A percentile compares a stretch with the other conserved stretches of the same genome.
Conservation (phyloP, 2,888 invertebrate species). For the Rhagonycha fulva region DNA sequence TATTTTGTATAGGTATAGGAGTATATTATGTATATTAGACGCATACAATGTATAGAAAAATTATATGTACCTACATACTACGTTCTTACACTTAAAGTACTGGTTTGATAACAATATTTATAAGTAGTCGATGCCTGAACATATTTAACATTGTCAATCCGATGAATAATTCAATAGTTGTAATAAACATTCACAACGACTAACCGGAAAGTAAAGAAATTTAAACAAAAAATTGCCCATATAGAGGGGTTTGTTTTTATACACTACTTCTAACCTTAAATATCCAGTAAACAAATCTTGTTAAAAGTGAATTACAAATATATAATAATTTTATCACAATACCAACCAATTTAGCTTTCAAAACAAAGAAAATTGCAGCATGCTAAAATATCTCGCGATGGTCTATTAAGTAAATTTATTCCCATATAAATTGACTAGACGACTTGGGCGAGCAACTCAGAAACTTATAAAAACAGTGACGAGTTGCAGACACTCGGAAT, state of each 20-base stretch:
- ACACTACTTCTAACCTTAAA: not conserved
- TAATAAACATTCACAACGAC: constrained; percentile 1
- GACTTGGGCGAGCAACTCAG: constrained; percentile 27
- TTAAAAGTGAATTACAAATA: not conserved
- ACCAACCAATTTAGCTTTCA: constrained; percentile 5
- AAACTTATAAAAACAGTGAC: constrained; percentile 38
- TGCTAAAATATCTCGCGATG: constrained; percentile 17
- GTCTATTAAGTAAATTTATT: constrained; percentile 40
- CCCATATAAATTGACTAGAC: constrained; percentile 35
- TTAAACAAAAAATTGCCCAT: not conserved
- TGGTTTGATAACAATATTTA: not conserved
- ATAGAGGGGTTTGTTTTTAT: not conserved
- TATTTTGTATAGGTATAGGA: not conserved
- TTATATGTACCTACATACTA: not conserved
- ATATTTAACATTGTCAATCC: not conserved
- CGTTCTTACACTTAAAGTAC: not conserved
- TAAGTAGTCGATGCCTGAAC: not conserved
- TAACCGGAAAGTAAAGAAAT: constrained; percentile 11
- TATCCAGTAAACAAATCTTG: not conserved
- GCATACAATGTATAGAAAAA: not conserved
- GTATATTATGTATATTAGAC: not conserved
- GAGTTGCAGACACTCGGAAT: constrained; percentile 37
- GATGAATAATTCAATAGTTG: constrained; percentile 8
- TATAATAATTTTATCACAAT: not conserved
- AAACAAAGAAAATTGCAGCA: constrained; percentile 33